phyloP scores from a whole-genome alignment of 2,888 invertebrate genomes.

The Cyrtodaria siliqua region DNA sequence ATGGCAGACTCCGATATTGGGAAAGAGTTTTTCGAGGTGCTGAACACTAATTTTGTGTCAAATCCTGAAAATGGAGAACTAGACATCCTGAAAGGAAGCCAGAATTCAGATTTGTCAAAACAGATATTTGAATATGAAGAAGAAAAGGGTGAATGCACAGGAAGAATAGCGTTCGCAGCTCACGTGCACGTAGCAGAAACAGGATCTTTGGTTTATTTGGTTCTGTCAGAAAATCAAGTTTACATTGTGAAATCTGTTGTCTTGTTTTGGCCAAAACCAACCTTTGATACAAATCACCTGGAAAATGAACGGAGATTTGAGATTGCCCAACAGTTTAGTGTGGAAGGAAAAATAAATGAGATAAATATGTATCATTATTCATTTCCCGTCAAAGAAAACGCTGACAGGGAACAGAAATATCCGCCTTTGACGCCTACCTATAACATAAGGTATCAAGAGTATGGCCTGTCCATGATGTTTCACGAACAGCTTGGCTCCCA shows the following conservation, averaged over 20 bases:
- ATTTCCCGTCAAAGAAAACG: not conserved
- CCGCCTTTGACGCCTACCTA: conserved; percentile 35
- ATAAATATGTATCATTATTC: conserved; percentile 70
- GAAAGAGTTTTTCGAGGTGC: conserved; percentile 76
- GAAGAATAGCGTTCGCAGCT: conserved; percentile 70
- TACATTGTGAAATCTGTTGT: conserved; percentile 79
- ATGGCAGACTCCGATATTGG: conserved; percentile 74
- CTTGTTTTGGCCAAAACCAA: conserved; percentile 79
- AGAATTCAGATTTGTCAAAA: conserved; percentile 72
- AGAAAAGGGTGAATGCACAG: conserved; percentile 72
- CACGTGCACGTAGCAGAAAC: conserved; percentile 66
- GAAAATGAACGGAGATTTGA: conserved; percentile 72
- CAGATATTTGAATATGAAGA: conserved; percentile 73
- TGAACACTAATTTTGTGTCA: conserved; percentile 59
- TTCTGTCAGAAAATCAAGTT: conserved; percentile 79
- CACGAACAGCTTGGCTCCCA: conserved; percentile 70
- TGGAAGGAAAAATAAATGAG: conserved; percentile 77
- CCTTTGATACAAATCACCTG: conserved; percentile 73
- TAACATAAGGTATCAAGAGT: conserved; percentile 62
- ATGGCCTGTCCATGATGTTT: conserved; percentile 72
- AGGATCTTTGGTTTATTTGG: conserved; percentile 68
- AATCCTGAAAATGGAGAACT: conserved; percentile 53
- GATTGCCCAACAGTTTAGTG: conserved; percentile 78
- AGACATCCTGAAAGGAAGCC: conserved; percentile 70
- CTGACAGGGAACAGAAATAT: conserved; percentile 2